Conservation (phyloP, 1,140 invertebrate genomes). For the Danaus melanippus region DNA sequence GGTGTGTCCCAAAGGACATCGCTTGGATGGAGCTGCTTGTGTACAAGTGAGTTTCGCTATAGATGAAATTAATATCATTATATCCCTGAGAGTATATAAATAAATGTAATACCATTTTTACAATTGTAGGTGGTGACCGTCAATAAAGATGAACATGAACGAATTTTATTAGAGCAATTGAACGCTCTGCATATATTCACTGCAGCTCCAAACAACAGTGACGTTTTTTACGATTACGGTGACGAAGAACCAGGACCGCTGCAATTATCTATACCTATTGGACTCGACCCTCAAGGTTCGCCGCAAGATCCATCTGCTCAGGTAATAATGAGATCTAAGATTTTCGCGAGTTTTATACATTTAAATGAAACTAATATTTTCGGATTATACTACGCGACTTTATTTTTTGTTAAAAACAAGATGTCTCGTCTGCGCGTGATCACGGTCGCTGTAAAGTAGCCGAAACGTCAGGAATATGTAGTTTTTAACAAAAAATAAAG, state of each 20-base stretch:
- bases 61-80: neutral
- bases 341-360: too few relatives aligned
- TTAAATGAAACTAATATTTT: too few relatives aligned
- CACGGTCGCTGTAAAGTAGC: too few relatives aligned
- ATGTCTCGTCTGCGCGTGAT: too few relatives aligned
- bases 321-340: too few relatives aligned
- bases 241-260: conserved; percentile 55
- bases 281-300: conserved; percentile 45
- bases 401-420: too few relatives aligned
- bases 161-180: conserved; percentile 51
- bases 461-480: too few relatives aligned
- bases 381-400: too few relatives aligned
- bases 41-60: conserved; percentile 39
- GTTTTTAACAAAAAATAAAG: too few relatives aligned
- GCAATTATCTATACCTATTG: conserved; percentile 58
- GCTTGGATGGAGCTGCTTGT: conserved; percentile 54
- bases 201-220: conserved; percentile 40
- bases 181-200: conserved; percentile 44
- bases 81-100: neutral
- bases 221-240: conserved; percentile 55
- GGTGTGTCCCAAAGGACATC: conserved; percentile 55
- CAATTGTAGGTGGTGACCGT: conserved; percentile 52
- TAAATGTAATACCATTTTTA: neutral
- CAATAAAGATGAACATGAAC: conserved; percentile 54
- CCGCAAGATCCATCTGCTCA: conserved; percentile 47